Evolutionary conservation across 1,140 invertebrate genomes (phyloP).

Genomic region (Lepidurus apus): DNA sequence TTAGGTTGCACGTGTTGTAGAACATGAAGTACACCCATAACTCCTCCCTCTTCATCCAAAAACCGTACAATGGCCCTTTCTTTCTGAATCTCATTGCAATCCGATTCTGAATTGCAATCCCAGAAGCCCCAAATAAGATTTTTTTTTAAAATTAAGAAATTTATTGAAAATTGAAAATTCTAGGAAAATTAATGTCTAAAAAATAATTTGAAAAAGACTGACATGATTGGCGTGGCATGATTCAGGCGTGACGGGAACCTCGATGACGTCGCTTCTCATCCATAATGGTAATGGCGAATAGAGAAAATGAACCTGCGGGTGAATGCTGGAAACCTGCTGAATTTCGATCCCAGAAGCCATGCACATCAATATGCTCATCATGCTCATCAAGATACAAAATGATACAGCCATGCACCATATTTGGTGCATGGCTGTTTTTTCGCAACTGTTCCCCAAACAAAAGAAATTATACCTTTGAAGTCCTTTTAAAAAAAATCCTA

Average conservation of each 20-base stretch:
- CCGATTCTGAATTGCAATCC: not conserved
- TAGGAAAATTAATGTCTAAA: not conserved
- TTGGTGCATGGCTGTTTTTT: not conserved
- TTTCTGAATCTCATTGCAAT: constrained; percentile 12
- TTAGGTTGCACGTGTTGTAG: constrained; percentile 10
- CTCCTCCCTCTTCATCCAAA: not conserved
- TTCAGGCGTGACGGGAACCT: constrained; percentile 16
- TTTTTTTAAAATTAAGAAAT: not conserved
- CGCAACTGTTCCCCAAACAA: not conserved
- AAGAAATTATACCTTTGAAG: too few relatives aligned
- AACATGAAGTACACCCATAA: constrained; percentile 22
- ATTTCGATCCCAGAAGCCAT: not conserved
- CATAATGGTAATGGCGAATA: constrained; percentile 19
- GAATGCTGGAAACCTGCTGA: not conserved
- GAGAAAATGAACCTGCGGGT: constrained; percentile 28
- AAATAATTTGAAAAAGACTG: not conserved
- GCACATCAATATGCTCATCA: not conserved
- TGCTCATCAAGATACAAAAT: too few relatives aligned
- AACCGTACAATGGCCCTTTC: constrained; percentile 22
- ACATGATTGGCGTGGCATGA: not conserved
- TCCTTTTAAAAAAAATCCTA: too few relatives aligned
- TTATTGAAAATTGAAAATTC: not conserved
- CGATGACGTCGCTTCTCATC: constrained; percentile 29
- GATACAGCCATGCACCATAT: too few relatives aligned
- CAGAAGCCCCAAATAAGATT: not conserved